These are phyloP conservation scores for Craterocephalus amniculus DNA, from an alignment of 2,797 vertebrate species.

Conservation along the genomic window DNA sequence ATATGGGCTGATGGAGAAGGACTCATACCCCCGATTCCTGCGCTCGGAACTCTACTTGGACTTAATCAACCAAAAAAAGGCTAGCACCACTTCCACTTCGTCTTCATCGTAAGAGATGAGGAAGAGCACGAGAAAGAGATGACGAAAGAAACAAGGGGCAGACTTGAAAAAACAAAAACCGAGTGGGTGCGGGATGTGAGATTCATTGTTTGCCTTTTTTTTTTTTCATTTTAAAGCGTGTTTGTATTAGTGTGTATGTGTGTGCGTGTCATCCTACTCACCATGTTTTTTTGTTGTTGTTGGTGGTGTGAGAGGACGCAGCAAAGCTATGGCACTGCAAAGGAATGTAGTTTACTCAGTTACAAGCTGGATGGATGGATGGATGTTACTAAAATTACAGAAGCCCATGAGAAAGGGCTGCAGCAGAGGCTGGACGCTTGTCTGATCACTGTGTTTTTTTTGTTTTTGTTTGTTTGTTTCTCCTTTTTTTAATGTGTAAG, in stretches of 20 bases:
- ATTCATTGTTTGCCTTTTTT: constrained; percentile 69
- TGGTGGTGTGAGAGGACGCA: constrained; percentile 56
- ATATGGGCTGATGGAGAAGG: constrained; percentile 97
- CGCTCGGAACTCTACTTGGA: constrained; percentile 97
- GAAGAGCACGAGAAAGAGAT: constrained; percentile 24
- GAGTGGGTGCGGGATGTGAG: constrained; percentile 47
- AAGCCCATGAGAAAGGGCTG: constrained; percentile 43
- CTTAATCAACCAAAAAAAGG: constrained; percentile 95
- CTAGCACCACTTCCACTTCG: constrained; percentile 87
- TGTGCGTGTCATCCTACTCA: constrained; percentile 66
- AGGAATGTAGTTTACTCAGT: constrained; percentile 78
- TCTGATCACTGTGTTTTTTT: constrained; percentile 71
- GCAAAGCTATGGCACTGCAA: constrained; percentile 74
- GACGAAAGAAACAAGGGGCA: constrained; percentile 46
- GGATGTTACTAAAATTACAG: constrained; percentile 42
- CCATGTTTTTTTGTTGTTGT: constrained; percentile 25
- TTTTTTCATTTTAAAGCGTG: constrained; percentile 61
- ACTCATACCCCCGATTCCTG: constrained; percentile 97
- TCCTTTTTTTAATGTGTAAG: constrained; percentile 15
- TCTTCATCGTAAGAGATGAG: constrained; percentile 81
- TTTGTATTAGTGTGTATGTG: constrained; percentile 19
- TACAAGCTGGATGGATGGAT: constrained; percentile 50
- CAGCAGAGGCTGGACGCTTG: constrained; percentile 67
- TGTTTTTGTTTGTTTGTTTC: constrained; percentile 49
- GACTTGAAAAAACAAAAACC: constrained; percentile 60